Evolutionary conservation across 2,113 vertebrate species (phyloP), one percentile per base, ranked within the genome.

Genomic region (Jaculus jaculus): DNA sequence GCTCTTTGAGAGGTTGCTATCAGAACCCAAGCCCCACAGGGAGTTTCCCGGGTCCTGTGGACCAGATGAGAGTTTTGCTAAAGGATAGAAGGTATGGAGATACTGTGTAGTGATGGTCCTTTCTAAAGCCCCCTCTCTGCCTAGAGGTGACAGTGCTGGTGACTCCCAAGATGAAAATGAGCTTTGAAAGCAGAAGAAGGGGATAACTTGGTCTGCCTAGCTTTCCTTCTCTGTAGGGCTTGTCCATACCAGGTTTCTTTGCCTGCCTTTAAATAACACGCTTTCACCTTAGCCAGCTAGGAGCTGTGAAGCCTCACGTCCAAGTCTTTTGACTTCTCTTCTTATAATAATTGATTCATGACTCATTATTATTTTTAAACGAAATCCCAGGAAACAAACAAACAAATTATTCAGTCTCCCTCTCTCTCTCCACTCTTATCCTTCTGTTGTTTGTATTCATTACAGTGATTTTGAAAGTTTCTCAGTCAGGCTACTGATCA

Each of bases 231-330:
- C 79, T 54, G 15, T 66, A 78, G 90, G 96, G 30, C 54, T 63
- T 3, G n/a, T 51, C 39, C 24, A 13, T 39, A 75, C 54, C 42
- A 54, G 12, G 96, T 97, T 96, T 96, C 93, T 94, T 91, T 93
- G 96, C 89, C 78, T 97, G 97, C 88, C 77, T 87, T 97, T 97
- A 91, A 96, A 96, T 97, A 97, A 96, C 88, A 84, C 87, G 94
- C 91, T 94, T 97, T 97, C 94, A 90, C 96, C 94, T 95, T 88
- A 96, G 96, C 96, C 87, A 96, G 66, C 97, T 96, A 96, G 96
- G 95, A 95, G 92, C 97, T 92, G 88, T 93, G 97, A 95, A 97
- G 91, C 84, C 84, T 85, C 89, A 18, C 20, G n/a, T 96, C 96
- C 84, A 96, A 96, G 97, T 97, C 73, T 94, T 94, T 75, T 73